These are phyloP conservation scores for Toxotes jaculatrix DNA, from an alignment of 2,113 vertebrate species.

Conservation along the genomic window DNA sequence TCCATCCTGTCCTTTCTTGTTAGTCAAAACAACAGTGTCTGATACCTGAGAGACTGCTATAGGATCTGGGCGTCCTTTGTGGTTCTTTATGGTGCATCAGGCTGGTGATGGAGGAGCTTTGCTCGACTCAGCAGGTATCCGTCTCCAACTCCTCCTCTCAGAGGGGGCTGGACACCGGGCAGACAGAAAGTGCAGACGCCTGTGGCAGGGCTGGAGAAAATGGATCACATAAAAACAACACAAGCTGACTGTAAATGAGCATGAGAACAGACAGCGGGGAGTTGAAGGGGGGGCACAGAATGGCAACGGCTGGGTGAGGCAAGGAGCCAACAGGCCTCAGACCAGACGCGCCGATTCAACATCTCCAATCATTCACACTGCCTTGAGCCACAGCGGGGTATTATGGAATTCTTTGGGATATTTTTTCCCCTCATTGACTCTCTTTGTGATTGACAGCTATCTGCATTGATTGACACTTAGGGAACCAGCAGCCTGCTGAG, in stretches of 20 bases:
- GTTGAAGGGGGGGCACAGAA: background rate
- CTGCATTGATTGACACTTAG: slow-evolving; percentile 77
- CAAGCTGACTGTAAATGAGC: slow-evolving; percentile 72
- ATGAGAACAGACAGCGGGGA: slow-evolving; percentile 38
- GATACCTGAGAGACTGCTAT: slow-evolving; percentile 36
- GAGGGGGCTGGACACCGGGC: slow-evolving; percentile 49
- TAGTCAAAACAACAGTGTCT: slow-evolving; percentile 53
- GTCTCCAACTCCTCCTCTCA: slow-evolving; percentile 40
- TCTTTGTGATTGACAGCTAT: slow-evolving; percentile 80
- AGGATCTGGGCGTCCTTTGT: slow-evolving; percentile 53
- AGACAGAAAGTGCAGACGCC: slow-evolving; percentile 22
- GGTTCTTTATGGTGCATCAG: slow-evolving; percentile 72
- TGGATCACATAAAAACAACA: slow-evolving; percentile 65
- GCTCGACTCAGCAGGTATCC: slow-evolving; percentile 65
- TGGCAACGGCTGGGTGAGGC: slow-evolving; percentile 35
- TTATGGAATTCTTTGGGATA: slow-evolving; percentile 54
- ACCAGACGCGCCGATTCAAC: slow-evolving; percentile 67
- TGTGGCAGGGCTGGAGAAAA: slow-evolving; percentile 62
- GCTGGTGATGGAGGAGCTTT: slow-evolving; percentile 62
- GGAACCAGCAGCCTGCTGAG: slow-evolving; percentile 58
- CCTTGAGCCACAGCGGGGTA: slow-evolving; percentile 61
- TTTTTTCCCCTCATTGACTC: slow-evolving; percentile 48
- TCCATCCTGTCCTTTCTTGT: slow-evolving; percentile 33
- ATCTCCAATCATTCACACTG: slow-evolving; percentile 64
- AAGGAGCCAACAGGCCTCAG: slow-evolving; percentile 58